Conservation (phyloP, 2,888 invertebrate species). For the Catocala fraxini region DNA sequence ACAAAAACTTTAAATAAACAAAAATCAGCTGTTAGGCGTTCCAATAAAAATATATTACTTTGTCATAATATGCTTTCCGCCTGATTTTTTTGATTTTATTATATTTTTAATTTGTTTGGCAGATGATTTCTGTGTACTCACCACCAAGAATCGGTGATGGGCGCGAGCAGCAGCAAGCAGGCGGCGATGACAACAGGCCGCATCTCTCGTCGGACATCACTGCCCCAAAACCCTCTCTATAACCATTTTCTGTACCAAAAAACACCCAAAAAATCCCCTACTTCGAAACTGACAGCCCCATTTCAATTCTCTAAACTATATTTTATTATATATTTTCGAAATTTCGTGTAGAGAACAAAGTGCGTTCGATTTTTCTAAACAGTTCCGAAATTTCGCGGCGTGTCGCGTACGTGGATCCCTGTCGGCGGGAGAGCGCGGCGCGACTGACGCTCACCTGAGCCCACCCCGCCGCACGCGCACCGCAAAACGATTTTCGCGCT, state of each 20-base stretch:
- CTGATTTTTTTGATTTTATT: constrained; percentile 10
- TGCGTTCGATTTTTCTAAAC: constrained; percentile 72
- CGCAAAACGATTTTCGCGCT: constrained; percentile 86
- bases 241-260: constrained; percentile 56
- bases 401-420: constrained; percentile 80
- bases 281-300: constrained; percentile 43
- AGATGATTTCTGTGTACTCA: constrained; percentile 85
- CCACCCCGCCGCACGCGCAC: constrained; percentile 80
- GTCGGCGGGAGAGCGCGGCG: constrained; percentile 83
- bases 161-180: constrained; percentile 95
- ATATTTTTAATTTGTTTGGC: constrained; percentile 11
- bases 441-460: constrained; percentile 82
- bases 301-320: constrained; percentile 48
- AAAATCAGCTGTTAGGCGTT: constrained; percentile 47
- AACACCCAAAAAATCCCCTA: constrained; percentile 52
- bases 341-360: constrained; percentile 47
- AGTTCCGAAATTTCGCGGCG: constrained; percentile 78
- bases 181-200: constrained; percentile 94
- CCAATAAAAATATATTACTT: constrained; percentile 29
- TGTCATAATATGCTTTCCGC: constrained; percentile 12
- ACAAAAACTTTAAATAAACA: constrained; percentile 39
- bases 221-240: constrained; percentile 68
- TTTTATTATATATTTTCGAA: constrained; percentile 42
- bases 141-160: constrained; percentile 96
- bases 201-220: constrained; percentile 87